These are phyloP conservation scores for Kryptopterus vitreolus DNA, from an alignment of 2,797 vertebrate genomes.

Conservation along the genomic window DNA sequence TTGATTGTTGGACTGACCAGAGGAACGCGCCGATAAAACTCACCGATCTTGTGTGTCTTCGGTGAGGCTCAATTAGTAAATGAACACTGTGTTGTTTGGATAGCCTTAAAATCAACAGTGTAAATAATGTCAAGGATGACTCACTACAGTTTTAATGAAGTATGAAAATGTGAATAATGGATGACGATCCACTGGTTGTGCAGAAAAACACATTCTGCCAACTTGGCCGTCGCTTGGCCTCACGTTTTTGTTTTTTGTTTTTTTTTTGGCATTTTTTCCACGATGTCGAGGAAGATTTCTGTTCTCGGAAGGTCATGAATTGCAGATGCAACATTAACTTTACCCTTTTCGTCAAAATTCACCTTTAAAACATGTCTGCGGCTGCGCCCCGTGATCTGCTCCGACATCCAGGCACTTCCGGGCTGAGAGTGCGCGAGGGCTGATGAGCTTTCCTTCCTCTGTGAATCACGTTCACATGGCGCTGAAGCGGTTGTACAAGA, in stretches of 20 bases:
- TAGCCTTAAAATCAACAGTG: not conserved
- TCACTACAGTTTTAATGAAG: conserved; percentile 26
- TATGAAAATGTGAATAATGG: conserved; percentile 26
- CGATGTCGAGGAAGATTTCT: conserved; percentile 47
- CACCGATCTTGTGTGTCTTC: conserved; percentile 24
- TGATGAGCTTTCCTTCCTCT: conserved; percentile 42
- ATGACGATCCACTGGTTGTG: conserved; percentile 35
- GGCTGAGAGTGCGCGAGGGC: conserved; percentile 32
- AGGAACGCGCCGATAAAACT: conserved; percentile 30
- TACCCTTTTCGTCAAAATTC: conserved; percentile 41
- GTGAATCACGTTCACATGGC: conserved; percentile 33
- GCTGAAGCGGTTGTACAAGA: conserved; percentile 37
- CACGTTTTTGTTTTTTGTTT: no score
- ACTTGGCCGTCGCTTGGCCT: conserved; percentile 36
- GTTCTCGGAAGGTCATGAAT: conserved; percentile 52
- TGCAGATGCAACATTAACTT: conserved; percentile 55
- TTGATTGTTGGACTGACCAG: conserved; percentile 36
- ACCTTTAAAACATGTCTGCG: conserved; percentile 49
- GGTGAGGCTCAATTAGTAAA: conserved; percentile 36
- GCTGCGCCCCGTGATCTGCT: conserved; percentile 41
- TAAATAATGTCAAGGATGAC: not conserved
- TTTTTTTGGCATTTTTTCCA: no score
- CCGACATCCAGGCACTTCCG: conserved; percentile 47
- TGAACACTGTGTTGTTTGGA: not conserved
- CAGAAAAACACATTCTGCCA: conserved; percentile 29